A percentile compares a stretch with the other conserved stretches of the same genome.
Conservation (phyloP, 1,140 invertebrate genomes). For the Drosophila bocki region DNA sequence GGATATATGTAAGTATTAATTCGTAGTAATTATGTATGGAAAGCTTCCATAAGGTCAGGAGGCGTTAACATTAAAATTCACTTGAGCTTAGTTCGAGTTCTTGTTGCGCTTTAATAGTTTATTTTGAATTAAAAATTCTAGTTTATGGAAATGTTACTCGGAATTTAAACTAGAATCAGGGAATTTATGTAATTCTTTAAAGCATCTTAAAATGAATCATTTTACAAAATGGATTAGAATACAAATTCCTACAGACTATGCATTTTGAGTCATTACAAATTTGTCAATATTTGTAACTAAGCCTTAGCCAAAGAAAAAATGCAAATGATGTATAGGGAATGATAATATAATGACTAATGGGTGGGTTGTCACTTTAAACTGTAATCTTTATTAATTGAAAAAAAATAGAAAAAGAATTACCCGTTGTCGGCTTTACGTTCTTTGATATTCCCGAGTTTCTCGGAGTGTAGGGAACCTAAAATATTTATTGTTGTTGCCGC, state of each 20-base stretch:
- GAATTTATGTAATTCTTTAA: neutral
- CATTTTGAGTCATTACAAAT: neutral
- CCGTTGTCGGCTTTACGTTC: neutral
- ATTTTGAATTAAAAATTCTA: neutral
- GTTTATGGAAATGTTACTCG: neutral
- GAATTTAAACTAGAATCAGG: neutral
- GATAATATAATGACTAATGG: neutral
- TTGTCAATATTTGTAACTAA: neutral
- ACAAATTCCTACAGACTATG: neutral
- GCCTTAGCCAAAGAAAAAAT: neutral
- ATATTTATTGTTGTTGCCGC: slow-evolving; percentile 37
- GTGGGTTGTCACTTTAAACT: neutral
- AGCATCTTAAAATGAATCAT: neutral
- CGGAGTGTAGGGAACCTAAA: slow-evolving; percentile 15
- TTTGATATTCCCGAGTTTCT: slow-evolving; percentile 21
- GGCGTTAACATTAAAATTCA: neutral
- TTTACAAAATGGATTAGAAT: neutral
- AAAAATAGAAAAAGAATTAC: neutral
- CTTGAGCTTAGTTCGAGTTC: neutral
- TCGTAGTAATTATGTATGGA: neutral
- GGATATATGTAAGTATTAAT: slow-evolving; percentile 65
- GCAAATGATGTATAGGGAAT: neutral
- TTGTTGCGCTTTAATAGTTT: neutral
- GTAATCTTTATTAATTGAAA: slow-evolving; percentile 13
- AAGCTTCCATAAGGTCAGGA: neutral